Evolutionary conservation across 2,797 vertebrate genomes (phyloP).

Genomic region (Ambastaia sidthimunki): DNA sequence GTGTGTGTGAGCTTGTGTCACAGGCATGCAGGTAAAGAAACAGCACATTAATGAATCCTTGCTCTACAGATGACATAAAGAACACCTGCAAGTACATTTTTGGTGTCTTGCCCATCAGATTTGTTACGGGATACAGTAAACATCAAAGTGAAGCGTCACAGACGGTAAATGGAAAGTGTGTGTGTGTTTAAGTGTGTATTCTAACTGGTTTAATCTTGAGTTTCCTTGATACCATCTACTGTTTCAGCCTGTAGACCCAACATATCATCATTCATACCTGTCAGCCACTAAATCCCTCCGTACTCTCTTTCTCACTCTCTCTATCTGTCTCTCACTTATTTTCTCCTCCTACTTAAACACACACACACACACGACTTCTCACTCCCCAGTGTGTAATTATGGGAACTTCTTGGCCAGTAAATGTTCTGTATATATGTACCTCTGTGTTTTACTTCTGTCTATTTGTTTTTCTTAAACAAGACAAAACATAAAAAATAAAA

Average conservation of each 20-base stretch:
- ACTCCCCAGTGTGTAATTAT: slow-evolving; percentile 40
- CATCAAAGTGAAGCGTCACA: slow-evolving; percentile 42
- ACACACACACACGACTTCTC: slow-evolving; percentile 18
- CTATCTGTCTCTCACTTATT: slow-evolving; percentile 26
- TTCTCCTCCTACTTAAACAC: slow-evolving; percentile 35
- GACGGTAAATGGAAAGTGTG: slow-evolving; percentile 30
- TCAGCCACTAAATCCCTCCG: slow-evolving; percentile 50
- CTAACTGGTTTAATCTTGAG: slow-evolving; percentile 47
- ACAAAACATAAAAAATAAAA: not conserved
- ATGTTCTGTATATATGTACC: slow-evolving; percentile 6
- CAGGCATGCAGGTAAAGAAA: slow-evolving; percentile 20
- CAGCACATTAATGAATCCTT: slow-evolving; percentile 15
- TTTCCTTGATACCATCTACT: slow-evolving; percentile 52
- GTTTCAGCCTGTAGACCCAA: slow-evolving; percentile 54
- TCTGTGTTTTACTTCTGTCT: slow-evolving; percentile 10
- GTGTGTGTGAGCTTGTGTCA: slow-evolving; percentile 54
- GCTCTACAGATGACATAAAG: slow-evolving; percentile 6
- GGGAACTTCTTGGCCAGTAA: slow-evolving; percentile 33
- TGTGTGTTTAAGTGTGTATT: slow-evolving; percentile 21
- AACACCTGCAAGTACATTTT: slow-evolving; percentile 10
- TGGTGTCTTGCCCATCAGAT: slow-evolving; percentile 22
- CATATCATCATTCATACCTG: slow-evolving; percentile 59
- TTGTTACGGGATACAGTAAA: slow-evolving; percentile 38
- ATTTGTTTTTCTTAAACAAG: slow-evolving; percentile 9
- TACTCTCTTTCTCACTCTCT: slow-evolving; percentile 23